A percentile compares a stretch with the other conserved stretches of the same genome.
Evolutionary conservation across 2,113 vertebrate species (phyloP).

Genomic region (Felis catus): DNA sequence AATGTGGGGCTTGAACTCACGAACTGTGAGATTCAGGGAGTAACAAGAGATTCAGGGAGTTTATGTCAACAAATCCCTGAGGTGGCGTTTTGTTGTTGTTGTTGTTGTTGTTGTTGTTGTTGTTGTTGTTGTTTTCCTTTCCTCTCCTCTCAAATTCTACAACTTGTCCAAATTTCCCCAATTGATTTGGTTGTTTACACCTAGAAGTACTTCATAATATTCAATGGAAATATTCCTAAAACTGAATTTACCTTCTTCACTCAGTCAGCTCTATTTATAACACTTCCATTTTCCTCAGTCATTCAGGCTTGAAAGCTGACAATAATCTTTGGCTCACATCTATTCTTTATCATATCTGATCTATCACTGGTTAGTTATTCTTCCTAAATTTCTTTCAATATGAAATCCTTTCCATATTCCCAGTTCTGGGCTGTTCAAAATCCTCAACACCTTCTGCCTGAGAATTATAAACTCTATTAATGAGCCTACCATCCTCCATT

Average conservation of each 20-base stretch:
- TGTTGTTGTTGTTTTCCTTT: too few relatives aligned
- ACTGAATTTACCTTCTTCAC: background rate
- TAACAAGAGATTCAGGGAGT: background rate
- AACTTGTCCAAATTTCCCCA: background rate
- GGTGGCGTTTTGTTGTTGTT: too few relatives aligned
- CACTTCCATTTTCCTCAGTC: background rate
- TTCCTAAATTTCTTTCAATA: background rate
- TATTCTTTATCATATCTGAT: background rate
- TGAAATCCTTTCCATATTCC: background rate
- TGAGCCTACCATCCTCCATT: background rate
- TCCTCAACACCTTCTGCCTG: background rate
- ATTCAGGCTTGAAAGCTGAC: background rate
- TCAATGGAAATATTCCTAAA: background rate
- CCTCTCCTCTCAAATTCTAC: background rate
- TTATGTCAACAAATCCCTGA: background rate
- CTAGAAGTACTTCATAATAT: background rate
- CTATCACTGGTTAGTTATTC: background rate
- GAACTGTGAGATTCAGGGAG: too few relatives aligned
- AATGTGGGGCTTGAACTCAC: too few relatives aligned
- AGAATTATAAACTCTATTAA: background rate
- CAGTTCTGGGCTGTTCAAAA: background rate
- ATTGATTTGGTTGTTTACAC: background rate
- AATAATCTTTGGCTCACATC: background rate
- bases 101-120: too few relatives aligned
- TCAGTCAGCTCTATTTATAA: background rate